phyloP scores from a whole-genome alignment of 1,140 invertebrate species.

The Bathynomus jamesi region DNA sequence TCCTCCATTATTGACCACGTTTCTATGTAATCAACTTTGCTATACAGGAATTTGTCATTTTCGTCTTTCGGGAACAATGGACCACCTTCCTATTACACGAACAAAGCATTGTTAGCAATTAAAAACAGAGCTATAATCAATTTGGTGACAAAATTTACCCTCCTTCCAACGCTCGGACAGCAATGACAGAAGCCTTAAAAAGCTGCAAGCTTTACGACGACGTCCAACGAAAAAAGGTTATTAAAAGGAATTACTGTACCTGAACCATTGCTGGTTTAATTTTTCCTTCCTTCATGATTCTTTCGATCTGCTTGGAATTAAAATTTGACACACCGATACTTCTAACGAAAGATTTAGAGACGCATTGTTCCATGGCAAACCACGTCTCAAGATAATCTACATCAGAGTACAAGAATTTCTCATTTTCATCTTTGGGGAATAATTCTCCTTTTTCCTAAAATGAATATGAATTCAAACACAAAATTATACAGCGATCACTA shows the following conservation, averaged over 20 bases:
- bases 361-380: constrained; percentile 74
- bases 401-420: constrained; percentile 52
- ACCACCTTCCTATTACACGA: background rate
- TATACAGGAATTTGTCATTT: constrained; percentile 53
- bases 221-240: too few relatives aligned
- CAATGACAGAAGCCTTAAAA: too few relatives aligned
- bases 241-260: too few relatives aligned
- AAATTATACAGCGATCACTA: too few relatives aligned
- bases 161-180: too few relatives aligned
- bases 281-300: constrained; percentile 54
- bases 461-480: too few relatives aligned
- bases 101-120: too few relatives aligned
- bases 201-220: too few relatives aligned
- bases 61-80: constrained; percentile 49
- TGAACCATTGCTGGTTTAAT: constrained; percentile 37
- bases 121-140: too few relatives aligned
- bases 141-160: too few relatives aligned
- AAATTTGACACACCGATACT: constrained; percentile 89
- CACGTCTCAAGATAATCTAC: constrained; percentile 83
- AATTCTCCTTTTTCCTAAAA: constrained; percentile 33
- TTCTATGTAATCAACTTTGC: constrained; percentile 70
- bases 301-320: constrained; percentile 68
- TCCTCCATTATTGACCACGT: constrained; percentile 85
- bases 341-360: constrained; percentile 58
- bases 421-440: constrained; percentile 56